phyloP scores from a whole-genome alignment of 2,888 invertebrate genomes.

The Tiliacea citrago region DNA sequence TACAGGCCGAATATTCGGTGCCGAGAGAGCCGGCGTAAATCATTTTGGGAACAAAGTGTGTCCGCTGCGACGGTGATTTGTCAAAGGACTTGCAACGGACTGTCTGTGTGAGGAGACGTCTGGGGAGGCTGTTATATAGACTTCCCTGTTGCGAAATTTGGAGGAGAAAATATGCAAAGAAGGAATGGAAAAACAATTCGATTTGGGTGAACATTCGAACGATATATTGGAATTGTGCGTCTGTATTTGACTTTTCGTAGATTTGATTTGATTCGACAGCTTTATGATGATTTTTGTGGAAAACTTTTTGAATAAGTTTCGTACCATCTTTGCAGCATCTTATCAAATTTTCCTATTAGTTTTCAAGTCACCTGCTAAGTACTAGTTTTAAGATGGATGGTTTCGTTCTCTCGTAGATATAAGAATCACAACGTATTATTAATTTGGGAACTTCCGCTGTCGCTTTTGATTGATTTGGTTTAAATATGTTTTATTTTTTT shows the following conservation, averaged over 20 bases:
- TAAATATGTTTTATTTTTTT: too few species aligned
- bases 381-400: background rate
- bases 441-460: background rate
- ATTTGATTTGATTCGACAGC: too few species aligned
- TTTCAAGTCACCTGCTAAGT: background rate
- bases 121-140: constrained; percentile 51
- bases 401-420: background rate
- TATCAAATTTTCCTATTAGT: background rate
- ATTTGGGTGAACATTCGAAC: background rate
- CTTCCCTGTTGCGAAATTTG: constrained; percentile 31
- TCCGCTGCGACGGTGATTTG: constrained; percentile 68
- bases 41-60: constrained; percentile 70
- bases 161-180: constrained; percentile 29
- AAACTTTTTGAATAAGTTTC: background rate
- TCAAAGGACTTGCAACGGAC: constrained; percentile 68
- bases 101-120: constrained; percentile 57
- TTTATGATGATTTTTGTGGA: background rate
- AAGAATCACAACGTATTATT: background rate
- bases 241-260: background rate
- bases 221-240: too few species aligned
- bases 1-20: constrained; percentile 68
- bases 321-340: background rate
- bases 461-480: too few species aligned
- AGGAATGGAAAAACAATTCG: constrained; percentile 36
- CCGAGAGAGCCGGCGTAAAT: constrained; percentile 66